Percentiles rank a stretch among this genome's conserved stretches.
These are phyloP conservation scores for Notodonta ziczac DNA, from an alignment of 2,888 invertebrate genomes.

Conservation along the genomic window DNA sequence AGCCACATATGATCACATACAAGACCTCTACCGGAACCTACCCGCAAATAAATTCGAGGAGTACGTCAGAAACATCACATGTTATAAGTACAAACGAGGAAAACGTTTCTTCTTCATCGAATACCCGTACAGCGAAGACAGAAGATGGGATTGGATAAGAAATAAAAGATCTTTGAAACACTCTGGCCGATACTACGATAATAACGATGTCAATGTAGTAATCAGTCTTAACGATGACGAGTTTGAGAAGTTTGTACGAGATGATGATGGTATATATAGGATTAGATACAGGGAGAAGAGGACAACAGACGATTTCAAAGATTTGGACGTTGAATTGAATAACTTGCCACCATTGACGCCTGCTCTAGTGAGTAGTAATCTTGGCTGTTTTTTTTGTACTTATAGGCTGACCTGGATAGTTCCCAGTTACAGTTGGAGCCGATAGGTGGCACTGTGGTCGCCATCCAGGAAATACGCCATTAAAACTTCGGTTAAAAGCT, in stretches of 20 bases:
- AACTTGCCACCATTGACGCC: constrained; percentile 44
- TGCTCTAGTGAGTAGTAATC: constrained; percentile 39
- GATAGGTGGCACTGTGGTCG: too few species aligned
- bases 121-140: constrained; percentile 14
- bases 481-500: too few species aligned
- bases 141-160: constrained; percentile 54
- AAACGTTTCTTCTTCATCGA: constrained; percentile 41
- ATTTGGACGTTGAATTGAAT: constrained; percentile 36
- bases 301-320: constrained; percentile 25
- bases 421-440: too few species aligned
- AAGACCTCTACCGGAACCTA: constrained; percentile 28
- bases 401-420: too few species aligned
- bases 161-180: constrained; percentile 42
- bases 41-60: constrained; percentile 39
- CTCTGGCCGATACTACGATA: constrained; percentile 10
- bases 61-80: constrained; percentile 46
- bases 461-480: too few species aligned
- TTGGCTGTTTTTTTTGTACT: too few species aligned
- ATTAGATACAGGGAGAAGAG: constrained; percentile 39
- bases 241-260: constrained; percentile 49
- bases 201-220: constrained; percentile 6
- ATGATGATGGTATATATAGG: constrained; percentile 52
- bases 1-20: constrained; percentile 46
- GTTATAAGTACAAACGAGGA: constrained; percentile 40
- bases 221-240: constrained; percentile 7